Base-by-base conservation (phyloP, 2,797 vertebrate species). In the Dryobates pubescens region DNA sequence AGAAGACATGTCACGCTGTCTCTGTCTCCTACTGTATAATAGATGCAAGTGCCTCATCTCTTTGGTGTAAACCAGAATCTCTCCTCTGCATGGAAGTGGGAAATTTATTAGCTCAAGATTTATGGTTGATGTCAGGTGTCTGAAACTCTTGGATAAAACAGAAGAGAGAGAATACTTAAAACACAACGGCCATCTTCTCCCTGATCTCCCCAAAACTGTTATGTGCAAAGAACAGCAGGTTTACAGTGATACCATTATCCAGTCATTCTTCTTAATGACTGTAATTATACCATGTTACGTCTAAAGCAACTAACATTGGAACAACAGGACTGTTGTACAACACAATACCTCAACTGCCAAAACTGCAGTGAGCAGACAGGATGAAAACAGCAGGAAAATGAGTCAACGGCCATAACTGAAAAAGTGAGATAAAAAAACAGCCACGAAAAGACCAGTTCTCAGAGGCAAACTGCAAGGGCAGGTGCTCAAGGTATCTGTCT, bases 371-470 rank as follows among this genome's bases (percentile, higher is more conserved):
- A 86, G 65, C 53, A 84, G 68, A 81, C 56, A 91, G 61, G 80
- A 76, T 82, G 54, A 86, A 86, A 94, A 82, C 61, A 90, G 64
- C 61, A 93, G 91, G 91, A 81, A 94, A 93, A 88, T 54, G 56
- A 95, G 80, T 74, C 82, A 90, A 86, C 9, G 1, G 83, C 71
- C 70, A 47, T 92, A 93, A 92, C 91, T 81, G 82, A 92, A 93
- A 72, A 59, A 62, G 36, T 7, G 51, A 89, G 59, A 91, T 78
- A 77, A 96, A 92, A 51, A 13, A 0, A 23, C 29, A 80, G 76
- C 29, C 53, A 86, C 23, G 59, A 45, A 85, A 93, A 88, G 76
- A 78, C 10, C 51, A 68, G 57, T 83, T 88, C 76, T 93, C 47
- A 43, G 36, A 91, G 38, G 59, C 65, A 62, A 89, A 80, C 59